A percentile compares a stretch with the other conserved stretches of the same genome.
Evolutionary conservation across 2,113 vertebrate species (phyloP).

Genomic region (Corythoichthys intestinalis): DNA sequence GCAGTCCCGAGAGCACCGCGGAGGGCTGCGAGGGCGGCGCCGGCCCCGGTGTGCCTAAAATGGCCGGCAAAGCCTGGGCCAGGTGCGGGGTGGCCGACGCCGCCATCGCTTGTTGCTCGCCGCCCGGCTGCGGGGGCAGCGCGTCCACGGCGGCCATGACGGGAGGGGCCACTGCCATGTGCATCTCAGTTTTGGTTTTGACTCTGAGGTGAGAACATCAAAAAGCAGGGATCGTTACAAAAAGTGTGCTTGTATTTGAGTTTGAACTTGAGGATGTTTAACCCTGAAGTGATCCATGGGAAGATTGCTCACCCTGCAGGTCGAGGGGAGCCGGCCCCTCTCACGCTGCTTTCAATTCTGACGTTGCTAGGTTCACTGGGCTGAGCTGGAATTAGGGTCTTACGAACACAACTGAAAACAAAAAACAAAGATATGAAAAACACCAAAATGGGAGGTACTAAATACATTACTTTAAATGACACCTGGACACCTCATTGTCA

Average conservation of each 20-base stretch:
- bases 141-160: slow-evolving; percentile 87
- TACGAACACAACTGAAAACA: slow-evolving; percentile 84
- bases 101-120: slow-evolving; percentile 80
- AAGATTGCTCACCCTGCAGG: slow-evolving; percentile 83
- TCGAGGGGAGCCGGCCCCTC: slow-evolving; percentile 87
- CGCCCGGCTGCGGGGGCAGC: slow-evolving; percentile 75
- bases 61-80: slow-evolving; percentile 81
- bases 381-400: slow-evolving; percentile 89
- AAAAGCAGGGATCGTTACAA: background rate
- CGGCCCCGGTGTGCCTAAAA: slow-evolving; percentile 80
- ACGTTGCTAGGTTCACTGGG: slow-evolving; percentile 78
- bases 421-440: background rate
- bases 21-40: slow-evolving; percentile 85
- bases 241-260: no score
- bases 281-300: background rate
- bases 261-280: background rate
- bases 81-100: slow-evolving; percentile 82
- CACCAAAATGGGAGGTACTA: background rate
- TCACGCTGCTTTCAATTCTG: slow-evolving; percentile 80
- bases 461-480: background rate
- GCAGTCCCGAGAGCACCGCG: slow-evolving; percentile 77
- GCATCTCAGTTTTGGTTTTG: slow-evolving; percentile 91
- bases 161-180: slow-evolving; percentile 86
- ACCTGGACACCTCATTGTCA: no score
- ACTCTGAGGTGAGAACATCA: slow-evolving; percentile 71